These are phyloP conservation scores for Acipenser oxyrinchus DNA, from an alignment of 2,797 vertebrate genomes.

Conservation along the genomic window DNA sequence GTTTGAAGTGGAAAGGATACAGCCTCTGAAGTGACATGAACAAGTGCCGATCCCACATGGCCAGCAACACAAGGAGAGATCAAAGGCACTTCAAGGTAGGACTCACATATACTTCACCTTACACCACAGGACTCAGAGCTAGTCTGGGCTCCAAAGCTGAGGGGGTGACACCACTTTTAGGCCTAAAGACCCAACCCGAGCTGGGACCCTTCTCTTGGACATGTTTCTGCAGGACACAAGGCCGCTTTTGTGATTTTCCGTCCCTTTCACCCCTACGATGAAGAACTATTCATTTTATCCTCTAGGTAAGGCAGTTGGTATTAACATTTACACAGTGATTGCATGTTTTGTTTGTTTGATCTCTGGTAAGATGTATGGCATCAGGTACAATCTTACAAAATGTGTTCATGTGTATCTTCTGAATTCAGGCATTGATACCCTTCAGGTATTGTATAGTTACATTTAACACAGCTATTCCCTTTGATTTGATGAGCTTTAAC, in stretches of 20 bases:
- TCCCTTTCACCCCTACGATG: conserved; percentile 23
- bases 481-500: no score
- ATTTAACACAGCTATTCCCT: no score
- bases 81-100: conserved; percentile 2
- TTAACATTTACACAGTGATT: no score
- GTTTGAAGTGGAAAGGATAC: conserved; percentile 16
- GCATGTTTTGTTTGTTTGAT: background rate
- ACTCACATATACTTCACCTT: no score
- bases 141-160: no score
- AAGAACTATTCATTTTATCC: conserved; percentile 28
- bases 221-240: conserved; percentile 35
- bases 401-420: background rate
- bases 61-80: conserved; percentile 13
- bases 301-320: conserved; percentile 22
- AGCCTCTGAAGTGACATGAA: conserved; percentile 9
- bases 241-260: conserved; percentile 20
- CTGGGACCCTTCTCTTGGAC: conserved; percentile 9
- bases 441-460: no score
- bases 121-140: no score
- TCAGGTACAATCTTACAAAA: background rate
- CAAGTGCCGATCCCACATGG: conserved; percentile 8
- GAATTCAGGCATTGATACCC: no score
- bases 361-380: background rate
- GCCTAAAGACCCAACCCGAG: background rate
- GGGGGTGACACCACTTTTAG: no score